phyloP scores from a whole-genome alignment of 2,888 invertebrate genomes.

The Amaurobius ferox region DNA sequence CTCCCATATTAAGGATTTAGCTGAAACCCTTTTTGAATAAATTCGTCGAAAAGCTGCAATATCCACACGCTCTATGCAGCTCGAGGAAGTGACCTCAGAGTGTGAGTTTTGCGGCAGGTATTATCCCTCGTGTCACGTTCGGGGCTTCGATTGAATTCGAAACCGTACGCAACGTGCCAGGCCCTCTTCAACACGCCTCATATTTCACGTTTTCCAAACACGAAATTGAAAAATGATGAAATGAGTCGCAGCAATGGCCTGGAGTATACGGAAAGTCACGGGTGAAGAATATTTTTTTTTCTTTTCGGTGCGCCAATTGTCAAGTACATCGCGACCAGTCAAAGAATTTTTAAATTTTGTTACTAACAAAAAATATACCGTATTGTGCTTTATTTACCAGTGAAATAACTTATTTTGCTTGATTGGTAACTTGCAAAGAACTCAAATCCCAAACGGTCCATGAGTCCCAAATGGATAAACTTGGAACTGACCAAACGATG shows the following conservation, averaged over 20 bases:
- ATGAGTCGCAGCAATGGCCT: slow-evolving; percentile 4
- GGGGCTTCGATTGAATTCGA: slow-evolving; percentile 2
- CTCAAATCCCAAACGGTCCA: too few relatives aligned
- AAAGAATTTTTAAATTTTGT: not conserved
- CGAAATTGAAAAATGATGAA: slow-evolving; percentile 16
- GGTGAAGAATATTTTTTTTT: not conserved
- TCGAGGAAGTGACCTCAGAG: slow-evolving; percentile 9
- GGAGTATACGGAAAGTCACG: not conserved
- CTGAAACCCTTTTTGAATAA: not conserved
- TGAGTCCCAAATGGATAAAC: too few relatives aligned
- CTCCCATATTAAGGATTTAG: not conserved
- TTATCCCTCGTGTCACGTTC: not conserved
- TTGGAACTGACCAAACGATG: too few relatives aligned
- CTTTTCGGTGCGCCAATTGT: not conserved
- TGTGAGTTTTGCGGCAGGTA: slow-evolving; percentile 3
- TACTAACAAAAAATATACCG: not conserved
- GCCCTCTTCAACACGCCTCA: not conserved
- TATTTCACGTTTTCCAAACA: slow-evolving; percentile 16
- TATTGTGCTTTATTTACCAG: too few relatives aligned
- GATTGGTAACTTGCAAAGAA: too few relatives aligned
- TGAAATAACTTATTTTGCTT: too few relatives aligned
- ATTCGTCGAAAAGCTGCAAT: not conserved
- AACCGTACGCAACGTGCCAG: not conserved
- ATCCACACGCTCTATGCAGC: not conserved
- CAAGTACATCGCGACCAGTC: not conserved